Base-by-base conservation (phyloP, 2,797 vertebrate species). In the Sebastes matsubarae region DNA sequence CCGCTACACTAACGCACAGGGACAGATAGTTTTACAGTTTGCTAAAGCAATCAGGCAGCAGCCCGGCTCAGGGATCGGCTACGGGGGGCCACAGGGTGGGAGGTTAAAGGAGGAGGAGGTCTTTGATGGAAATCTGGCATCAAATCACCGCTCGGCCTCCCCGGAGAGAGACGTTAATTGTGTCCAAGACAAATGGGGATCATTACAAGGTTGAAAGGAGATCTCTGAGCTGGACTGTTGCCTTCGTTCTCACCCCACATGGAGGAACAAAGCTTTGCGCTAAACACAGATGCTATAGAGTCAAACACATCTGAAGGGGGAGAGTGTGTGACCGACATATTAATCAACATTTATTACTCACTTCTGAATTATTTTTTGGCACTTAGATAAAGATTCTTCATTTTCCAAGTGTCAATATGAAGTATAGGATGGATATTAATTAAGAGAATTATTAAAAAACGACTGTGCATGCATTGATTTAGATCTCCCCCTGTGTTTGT, bases 141-240 rank as follows among this genome's bases (percentile, higher is more conserved):
- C 74, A 85, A 82, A 87, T 78, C 64, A 36, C 58, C 1, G 2
- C 24, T 27, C 11, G n/a, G 59, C 57, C 34, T 60, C 73, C 29
- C 70, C 20, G 25, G 22, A 60, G 52, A 59, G 18, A 27, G 58
- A 69, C 14, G 14, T 14, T 16, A 34, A 68, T 59, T 27, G 68
- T 46, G 66, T 85, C 29, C 16, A 30, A 59, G 57, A 69, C 13
- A 13, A 72, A 81, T 58, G 29, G 67, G 67, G 55, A 71, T 52
- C 52, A 36, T 68, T 79, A 63, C 32, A 67, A 36, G 77, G 57
- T 34, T 68, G 60, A 79, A 75, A 76, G 0, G n/a, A 58, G 77
- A 90, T 90, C 88, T 88, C 91, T 95, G 93, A 95, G 89, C 90
- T 93, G 85, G 88, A 93, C 89, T 32, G 87, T 82, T 93, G 91